Evolutionary conservation across 1,140 invertebrate genomes (phyloP), one percentile per base, ranked within the genome.

Genomic region (Glossosoma conforme): DNA sequence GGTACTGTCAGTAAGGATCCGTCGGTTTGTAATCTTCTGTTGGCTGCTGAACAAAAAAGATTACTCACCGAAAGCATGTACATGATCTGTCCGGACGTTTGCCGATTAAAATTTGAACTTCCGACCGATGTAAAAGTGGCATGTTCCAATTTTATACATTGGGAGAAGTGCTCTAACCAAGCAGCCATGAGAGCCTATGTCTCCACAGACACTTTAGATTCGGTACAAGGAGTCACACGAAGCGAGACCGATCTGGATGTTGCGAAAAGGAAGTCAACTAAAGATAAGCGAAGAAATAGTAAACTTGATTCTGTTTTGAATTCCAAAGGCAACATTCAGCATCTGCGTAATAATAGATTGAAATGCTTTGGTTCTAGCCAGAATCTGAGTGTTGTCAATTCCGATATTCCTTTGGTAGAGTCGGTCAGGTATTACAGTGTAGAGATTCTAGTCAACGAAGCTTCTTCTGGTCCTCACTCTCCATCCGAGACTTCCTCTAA

Each of bases 141-240:
- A 0, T 70, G 67, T 38, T 65, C 71, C 43, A 67, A 74, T 46
- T 67, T 74, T 15, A 70, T 74, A 46, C 56, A 73, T 11, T 74
- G 72, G 72, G 68, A 74, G 46, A 61, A 67, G 35, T 59, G 70
- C 20, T 62, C 65, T 3, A 64, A 67, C 50, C 54, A 62, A 41
- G 49, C 60, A n/a, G n/a, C 58, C 5, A 17, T 11, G 17, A 18
- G 46, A 46, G 30, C 33, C 30, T 9, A 25, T 36, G 28, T 25
- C n/a, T 21, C 19, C 20, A 25, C 18, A 6, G 33, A 35, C 32
- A 45, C 21, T 8, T 9, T 42, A 17, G 14, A 45, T 33, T 22
- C 25, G 13, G 25, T 37, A 22, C 28, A 33, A 8, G 24, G 40
- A 3, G 20, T 36, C 1, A 52, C 55, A 2, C 44, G 54, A 40